A percentile compares a stretch with the other conserved stretches of the same genome.
Conservation (phyloP, 2,888 invertebrate genomes). For the Diaperis boleti region DNA sequence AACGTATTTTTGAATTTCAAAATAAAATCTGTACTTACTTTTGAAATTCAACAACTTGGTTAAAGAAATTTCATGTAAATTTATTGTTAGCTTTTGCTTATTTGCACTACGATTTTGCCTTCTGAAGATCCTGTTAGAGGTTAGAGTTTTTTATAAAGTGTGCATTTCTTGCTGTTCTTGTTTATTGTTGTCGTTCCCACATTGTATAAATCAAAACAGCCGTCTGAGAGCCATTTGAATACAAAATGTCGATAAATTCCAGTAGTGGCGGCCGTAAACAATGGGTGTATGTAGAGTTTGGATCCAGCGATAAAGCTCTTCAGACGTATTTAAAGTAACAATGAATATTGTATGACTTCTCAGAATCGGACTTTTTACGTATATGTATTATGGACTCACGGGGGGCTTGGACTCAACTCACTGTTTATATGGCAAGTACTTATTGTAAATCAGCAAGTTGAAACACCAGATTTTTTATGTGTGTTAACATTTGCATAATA, state of each 20-base stretch:
- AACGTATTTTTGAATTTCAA: no score
- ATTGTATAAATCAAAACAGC: slow-evolving; percentile 31
- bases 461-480: slow-evolving; percentile 20
- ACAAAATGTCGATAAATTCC: slow-evolving; percentile 35
- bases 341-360: slow-evolving; percentile 48
- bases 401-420: slow-evolving; percentile 27
- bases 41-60: no score
- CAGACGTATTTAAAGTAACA: slow-evolving; percentile 36
- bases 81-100: no score
- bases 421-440: slow-evolving; percentile 28
- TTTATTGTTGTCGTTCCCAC: not conserved
- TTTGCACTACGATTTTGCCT: no score
- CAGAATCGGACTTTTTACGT: slow-evolving; percentile 42
- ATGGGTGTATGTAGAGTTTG: slow-evolving; percentile 36
- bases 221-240: slow-evolving; percentile 31
- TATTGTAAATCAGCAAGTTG: slow-evolving; percentile 32
- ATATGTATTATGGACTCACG: slow-evolving; percentile 27
- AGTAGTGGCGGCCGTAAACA: slow-evolving; percentile 38
- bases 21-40: no score
- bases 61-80: no score
- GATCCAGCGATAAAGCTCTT: slow-evolving; percentile 29
- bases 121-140: no score
- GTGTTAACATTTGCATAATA: slow-evolving; percentile 24
- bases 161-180: not conserved
- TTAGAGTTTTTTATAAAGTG: not conserved